Conservation (phyloP, 2,113 vertebrate species). For the Embiotoca jacksoni region DNA sequence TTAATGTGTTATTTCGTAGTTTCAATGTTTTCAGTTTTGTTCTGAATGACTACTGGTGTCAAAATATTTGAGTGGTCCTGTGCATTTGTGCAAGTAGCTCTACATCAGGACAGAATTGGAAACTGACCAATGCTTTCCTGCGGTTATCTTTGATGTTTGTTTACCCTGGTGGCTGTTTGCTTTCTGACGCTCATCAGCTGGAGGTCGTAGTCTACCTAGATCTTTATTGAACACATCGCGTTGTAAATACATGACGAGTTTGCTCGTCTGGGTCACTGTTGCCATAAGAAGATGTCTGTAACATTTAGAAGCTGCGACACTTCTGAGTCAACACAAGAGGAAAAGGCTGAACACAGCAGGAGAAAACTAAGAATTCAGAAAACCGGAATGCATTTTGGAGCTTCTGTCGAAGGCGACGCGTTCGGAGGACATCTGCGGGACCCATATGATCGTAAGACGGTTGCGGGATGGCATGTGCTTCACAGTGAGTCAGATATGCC, state of each 20-base stretch:
- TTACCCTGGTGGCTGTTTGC: conserved; percentile 44
- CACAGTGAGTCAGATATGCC: conserved; percentile 33
- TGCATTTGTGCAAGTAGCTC: too few relatives aligned
- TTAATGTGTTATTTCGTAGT: too few relatives aligned
- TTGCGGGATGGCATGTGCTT: conserved; percentile 12
- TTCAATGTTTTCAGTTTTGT: too few relatives aligned
- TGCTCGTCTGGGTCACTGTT: conserved; percentile 54
- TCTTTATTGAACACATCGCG: conserved; percentile 45
- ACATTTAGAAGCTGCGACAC: conserved; percentile 40
- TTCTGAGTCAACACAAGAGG: conserved; percentile 47
- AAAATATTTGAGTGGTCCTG: not conserved
- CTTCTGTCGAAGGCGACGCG: not conserved
- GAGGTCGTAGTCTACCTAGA: conserved; percentile 51
- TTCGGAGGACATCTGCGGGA: not conserved
- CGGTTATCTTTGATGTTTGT: conserved; percentile 43
- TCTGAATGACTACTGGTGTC: not conserved
- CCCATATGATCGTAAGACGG: not conserved
- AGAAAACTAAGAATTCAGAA: not conserved
- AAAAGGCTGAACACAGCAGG: not conserved
- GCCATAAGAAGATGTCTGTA: conserved; percentile 20
- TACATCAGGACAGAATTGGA: not conserved
- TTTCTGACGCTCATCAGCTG: conserved; percentile 41
- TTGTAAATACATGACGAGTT: conserved; percentile 51
- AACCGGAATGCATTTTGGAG: not conserved
- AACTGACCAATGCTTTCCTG: not conserved